A percentile compares a stretch with the other conserved stretches of the same genome.
Evolutionary conservation across 1,140 invertebrate species (phyloP).

Genomic region (Heliconius nattereri): DNA sequence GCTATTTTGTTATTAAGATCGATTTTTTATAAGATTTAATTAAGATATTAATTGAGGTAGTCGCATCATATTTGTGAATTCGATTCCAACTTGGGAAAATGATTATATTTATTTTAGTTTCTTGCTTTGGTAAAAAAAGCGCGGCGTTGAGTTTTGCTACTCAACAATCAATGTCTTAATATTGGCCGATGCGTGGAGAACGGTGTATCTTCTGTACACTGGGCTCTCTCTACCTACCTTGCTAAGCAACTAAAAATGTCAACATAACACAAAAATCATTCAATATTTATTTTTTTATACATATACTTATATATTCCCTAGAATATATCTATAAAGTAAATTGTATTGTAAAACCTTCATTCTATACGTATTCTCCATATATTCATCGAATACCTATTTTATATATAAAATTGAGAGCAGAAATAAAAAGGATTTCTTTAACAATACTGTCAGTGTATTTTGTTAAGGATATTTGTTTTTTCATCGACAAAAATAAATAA

Average conservation of each 20-base stretch:
- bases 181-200: neutral
- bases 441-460: constrained; percentile 7
- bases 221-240: too few relatives aligned
- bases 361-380: neutral
- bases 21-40: neutral
- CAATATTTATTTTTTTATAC: too few relatives aligned
- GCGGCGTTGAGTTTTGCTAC: neutral
- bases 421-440: constrained; percentile 11
- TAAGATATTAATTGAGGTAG: neutral
- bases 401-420: neutral
- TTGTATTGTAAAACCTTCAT: neutral
- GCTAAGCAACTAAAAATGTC: too few relatives aligned
- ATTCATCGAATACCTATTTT: neutral
- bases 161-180: neutral
- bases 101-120: neutral
- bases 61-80: neutral
- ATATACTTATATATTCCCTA: neutral
- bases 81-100: neutral
- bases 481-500: constrained; percentile 10
- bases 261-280: too few relatives aligned
- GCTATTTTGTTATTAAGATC: neutral
- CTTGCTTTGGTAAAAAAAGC: neutral
- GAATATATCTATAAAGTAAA: neutral
- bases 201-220: too few relatives aligned
- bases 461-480: constrained; percentile 7